These are phyloP conservation scores for Gryllus longicercus DNA, from an alignment of 2,888 invertebrate genomes.

Conservation along the genomic window DNA sequence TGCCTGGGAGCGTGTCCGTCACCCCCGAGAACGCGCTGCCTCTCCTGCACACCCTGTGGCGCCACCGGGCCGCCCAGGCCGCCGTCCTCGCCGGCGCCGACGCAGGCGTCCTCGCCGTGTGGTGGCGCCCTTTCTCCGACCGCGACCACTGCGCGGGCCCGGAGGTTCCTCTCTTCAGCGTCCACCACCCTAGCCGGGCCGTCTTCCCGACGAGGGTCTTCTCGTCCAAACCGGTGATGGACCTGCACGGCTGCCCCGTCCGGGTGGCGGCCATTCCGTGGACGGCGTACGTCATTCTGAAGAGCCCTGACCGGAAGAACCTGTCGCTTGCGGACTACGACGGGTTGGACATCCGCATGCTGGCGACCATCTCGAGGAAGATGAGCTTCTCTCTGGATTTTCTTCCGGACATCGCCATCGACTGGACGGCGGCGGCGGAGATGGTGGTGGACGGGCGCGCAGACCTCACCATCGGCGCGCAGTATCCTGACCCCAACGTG, in stretches of 20 bases:
- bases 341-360: not conserved
- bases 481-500: not conserved
- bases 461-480: not conserved
- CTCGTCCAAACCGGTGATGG: not conserved
- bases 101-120: not conserved
- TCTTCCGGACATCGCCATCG: not conserved
- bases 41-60: not conserved
- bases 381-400: not conserved
- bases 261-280: not conserved
- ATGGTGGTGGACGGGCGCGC: not conserved
- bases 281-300: not conserved
- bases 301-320: not conserved
- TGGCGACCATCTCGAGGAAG: not conserved
- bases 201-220: not conserved
- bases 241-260: not conserved
- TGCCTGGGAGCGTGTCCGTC: not conserved
- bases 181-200: not conserved
- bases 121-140: not conserved
- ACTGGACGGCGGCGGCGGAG: not conserved
- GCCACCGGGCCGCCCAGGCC: not conserved
- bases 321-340: not conserved
- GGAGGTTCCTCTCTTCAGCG: not conserved
- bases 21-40: not conserved
- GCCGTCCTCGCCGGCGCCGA: not conserved
- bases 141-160: not conserved